Evolutionary conservation across 1,140 invertebrate genomes (phyloP).

Genomic region (Helicoverpa zea): DNA sequence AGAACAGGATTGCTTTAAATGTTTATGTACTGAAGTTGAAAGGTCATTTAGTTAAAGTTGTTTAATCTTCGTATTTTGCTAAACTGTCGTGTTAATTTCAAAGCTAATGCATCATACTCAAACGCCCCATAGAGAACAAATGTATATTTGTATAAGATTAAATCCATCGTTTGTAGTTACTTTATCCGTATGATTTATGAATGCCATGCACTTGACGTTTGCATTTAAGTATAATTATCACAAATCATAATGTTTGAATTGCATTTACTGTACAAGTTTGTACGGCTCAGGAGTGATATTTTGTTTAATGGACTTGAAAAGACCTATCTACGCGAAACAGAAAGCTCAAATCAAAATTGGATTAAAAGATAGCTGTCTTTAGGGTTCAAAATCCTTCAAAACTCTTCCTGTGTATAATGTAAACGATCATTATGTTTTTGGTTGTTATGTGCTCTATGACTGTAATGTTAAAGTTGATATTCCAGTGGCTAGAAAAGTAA

Average conservation of each 20-base stretch:
- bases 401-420: background rate
- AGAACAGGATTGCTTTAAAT: too few species aligned
- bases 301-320: slow-evolving; percentile 63
- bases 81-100: background rate
- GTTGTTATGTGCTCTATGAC: slow-evolving; percentile 53
- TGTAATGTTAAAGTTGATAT: slow-evolving; percentile 57
- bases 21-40: too few species aligned
- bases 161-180: slow-evolving; percentile 49
- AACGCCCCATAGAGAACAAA: slow-evolving; percentile 5
- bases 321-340: slow-evolving; percentile 19
- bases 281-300: slow-evolving; percentile 64
- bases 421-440: background rate
- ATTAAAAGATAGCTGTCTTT: background rate
- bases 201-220: slow-evolving; percentile 61
- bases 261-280: slow-evolving; percentile 61
- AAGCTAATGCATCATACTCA: slow-evolving; percentile 21
- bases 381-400: background rate
- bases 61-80: background rate
- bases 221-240: slow-evolving; percentile 66
- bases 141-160: slow-evolving; percentile 40
- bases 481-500: slow-evolving; percentile 49
- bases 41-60: background rate
- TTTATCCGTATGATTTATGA: slow-evolving; percentile 63
- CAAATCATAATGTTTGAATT: slow-evolving; percentile 70
- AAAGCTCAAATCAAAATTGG: slow-evolving; percentile 47